Base-by-base conservation (phyloP, 1,140 invertebrate genomes). In the Drosophila suzukii region DNA sequence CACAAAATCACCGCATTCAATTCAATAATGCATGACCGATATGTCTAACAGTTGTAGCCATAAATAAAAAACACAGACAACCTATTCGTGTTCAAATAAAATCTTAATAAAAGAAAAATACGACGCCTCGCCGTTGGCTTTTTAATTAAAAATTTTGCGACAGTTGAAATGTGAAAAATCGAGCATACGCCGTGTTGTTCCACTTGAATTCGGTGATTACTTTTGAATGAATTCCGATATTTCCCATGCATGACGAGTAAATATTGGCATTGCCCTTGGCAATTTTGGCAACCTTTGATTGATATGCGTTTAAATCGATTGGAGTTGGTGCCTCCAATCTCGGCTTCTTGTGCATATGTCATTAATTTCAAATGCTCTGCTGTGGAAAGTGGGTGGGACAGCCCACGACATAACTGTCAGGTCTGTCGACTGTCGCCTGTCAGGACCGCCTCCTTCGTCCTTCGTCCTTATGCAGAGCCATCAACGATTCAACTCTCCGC, bases 301-400 rank as follows among this genome's bases (percentile, higher is more conserved):
- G 83, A 85, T 88, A 76, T 63, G 60, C 58, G 55, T 65, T 85
- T 74, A 77, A 84, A 84, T 58, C 63, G 58, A 67, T 88, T 80
- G 58, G 65, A 63, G 39, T 50, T 30, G 49, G 36, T 12, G 36
- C 51, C 32, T 41, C 46, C 65, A 56, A 56, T 32, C 36, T 17
- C 17, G n/a, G 12, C 57, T 46, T 44, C 51, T 56, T 66, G 20
- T 62, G 49, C 65, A 78, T 65, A 75, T 79, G 65, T 82, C 83
- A 85, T 85, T 85, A 85, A 85, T 85, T 86, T 85, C 74, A 75
- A 78, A 78, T 86, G 63, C 72, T 51, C 47, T 30, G 68, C 55
- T 65, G 43, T 63, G 50, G 43, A 56, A 32, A 55, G 32, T n/a
- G n/a, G 24, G 30, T 10, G 24, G 24, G 51, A 44, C 32, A 43